These are phyloP conservation scores for Colaptes auratus DNA, from an alignment of 2,113 vertebrate genomes.

Conservation along the genomic window DNA sequence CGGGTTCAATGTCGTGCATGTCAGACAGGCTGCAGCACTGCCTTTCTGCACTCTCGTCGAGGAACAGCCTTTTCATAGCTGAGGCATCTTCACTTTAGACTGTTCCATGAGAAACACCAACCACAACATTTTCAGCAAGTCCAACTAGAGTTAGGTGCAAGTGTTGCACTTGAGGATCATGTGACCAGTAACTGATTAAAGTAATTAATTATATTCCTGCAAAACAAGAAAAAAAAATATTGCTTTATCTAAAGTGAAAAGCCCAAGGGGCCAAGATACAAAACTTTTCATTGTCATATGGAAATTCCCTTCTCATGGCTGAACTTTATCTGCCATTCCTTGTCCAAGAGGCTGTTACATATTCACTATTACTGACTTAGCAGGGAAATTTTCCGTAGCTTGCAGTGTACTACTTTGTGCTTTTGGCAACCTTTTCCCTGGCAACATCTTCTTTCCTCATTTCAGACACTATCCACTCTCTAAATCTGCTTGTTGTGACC, in stretches of 20 bases:
- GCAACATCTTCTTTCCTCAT: neutral
- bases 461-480: neutral
- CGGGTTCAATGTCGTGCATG: slow-evolving; percentile 51
- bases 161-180: fast-evolving
- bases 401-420: neutral
- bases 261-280: neutral
- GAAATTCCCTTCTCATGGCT: neutral
- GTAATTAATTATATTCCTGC: neutral
- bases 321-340: neutral
- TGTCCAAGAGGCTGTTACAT: neutral
- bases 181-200: neutral
- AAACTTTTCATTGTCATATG: neutral
- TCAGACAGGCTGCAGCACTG: slow-evolving; percentile 25
- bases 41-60: neutral
- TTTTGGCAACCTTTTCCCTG: slow-evolving; percentile 8
- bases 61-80: slow-evolving; percentile 13
- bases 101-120: neutral
- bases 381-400: neutral
- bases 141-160: neutral
- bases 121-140: neutral
- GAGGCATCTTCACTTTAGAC: neutral
- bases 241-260: neutral
- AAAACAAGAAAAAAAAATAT: neutral
- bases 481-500: neutral
- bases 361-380: neutral